A percentile compares a stretch with the other conserved stretches of the same genome.
phyloP scores from a whole-genome alignment of 2,113 vertebrate species.

The Actinemys pallida region DNA sequence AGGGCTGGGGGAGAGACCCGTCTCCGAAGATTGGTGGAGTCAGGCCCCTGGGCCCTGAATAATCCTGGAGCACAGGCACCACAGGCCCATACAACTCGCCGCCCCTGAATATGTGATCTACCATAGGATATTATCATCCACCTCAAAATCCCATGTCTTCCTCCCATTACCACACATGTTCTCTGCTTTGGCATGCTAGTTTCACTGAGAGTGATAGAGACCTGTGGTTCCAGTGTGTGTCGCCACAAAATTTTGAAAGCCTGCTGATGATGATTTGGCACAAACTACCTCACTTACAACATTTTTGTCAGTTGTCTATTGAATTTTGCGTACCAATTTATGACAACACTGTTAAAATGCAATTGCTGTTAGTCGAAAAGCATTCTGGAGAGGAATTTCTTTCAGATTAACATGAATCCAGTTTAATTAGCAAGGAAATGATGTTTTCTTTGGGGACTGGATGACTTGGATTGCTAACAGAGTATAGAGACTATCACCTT shows the following conservation, averaged over 20 bases:
- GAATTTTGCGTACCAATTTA: background rate
- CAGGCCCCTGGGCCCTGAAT: too few species aligned
- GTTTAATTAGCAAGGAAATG: background rate
- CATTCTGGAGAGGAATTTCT: background rate
- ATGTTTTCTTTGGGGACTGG: background rate
- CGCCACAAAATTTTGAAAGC: background rate
- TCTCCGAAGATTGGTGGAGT: too few species aligned
- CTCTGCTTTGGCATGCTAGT: background rate
- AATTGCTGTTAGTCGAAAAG: background rate
- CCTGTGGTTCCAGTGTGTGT: background rate
- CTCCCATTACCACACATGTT: background rate
- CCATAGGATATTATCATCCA: background rate
- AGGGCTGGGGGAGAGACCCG: too few species aligned
- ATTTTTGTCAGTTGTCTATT: background rate
- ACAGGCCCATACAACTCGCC: too few species aligned
- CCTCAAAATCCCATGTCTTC: background rate
- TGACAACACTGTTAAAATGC: background rate
- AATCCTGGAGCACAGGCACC: too few species aligned
- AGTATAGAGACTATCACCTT: background rate
- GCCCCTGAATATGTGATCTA: background rate
- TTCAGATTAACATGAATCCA: background rate
- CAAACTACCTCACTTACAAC: background rate
- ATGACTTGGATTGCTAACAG: background rate
- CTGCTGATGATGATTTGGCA: background rate
- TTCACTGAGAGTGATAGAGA: background rate